A percentile compares a stretch with the other conserved stretches of the same genome.
These are phyloP conservation scores for Lampris incognitus DNA, from an alignment of 2,113 vertebrate species.

Conservation along the genomic window DNA sequence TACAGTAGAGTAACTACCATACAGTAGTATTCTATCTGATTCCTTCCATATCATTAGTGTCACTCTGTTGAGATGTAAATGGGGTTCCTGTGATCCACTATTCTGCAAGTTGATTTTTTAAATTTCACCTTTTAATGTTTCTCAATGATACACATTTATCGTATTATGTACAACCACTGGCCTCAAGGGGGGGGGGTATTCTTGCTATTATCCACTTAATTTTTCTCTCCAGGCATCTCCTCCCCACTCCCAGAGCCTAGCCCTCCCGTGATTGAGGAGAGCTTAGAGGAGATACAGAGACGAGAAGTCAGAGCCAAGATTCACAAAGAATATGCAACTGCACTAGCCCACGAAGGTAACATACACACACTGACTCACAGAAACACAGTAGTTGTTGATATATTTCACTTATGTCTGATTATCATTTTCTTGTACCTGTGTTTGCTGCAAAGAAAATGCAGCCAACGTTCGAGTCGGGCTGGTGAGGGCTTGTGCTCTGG, in stretches of 20 bases:
- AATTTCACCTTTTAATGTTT: too few relatives aligned
- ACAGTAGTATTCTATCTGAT: too few relatives aligned
- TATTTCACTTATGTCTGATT: not conserved
- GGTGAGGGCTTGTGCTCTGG: conserved; percentile 84
- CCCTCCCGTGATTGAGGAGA: conserved; percentile 63
- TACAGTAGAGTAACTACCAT: too few relatives aligned
- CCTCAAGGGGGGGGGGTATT: too few relatives aligned
- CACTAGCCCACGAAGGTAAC: conserved; percentile 88
- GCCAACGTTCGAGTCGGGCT: conserved; percentile 83
- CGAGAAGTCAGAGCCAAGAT: conserved; percentile 78
- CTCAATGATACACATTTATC: too few relatives aligned
- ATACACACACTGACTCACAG: not conserved
- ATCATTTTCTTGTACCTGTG: not conserved
- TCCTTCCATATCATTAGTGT: too few relatives aligned
- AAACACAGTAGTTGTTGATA: not conserved
- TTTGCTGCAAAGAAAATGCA: conserved; percentile 76
- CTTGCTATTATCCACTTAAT: not conserved
- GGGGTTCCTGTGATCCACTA: too few relatives aligned
- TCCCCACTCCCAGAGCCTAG: conserved; percentile 53
- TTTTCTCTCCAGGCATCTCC: conserved; percentile 36
- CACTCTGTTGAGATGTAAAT: too few relatives aligned
- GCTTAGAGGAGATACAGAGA: conserved; percentile 59
- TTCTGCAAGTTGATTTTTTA: too few relatives aligned
- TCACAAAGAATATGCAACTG: conserved; percentile 83
- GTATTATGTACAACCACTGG: too few relatives aligned